phyloP scores from a whole-genome alignment of 2,797 vertebrate species.

The Oryzias sinensis region DNA sequence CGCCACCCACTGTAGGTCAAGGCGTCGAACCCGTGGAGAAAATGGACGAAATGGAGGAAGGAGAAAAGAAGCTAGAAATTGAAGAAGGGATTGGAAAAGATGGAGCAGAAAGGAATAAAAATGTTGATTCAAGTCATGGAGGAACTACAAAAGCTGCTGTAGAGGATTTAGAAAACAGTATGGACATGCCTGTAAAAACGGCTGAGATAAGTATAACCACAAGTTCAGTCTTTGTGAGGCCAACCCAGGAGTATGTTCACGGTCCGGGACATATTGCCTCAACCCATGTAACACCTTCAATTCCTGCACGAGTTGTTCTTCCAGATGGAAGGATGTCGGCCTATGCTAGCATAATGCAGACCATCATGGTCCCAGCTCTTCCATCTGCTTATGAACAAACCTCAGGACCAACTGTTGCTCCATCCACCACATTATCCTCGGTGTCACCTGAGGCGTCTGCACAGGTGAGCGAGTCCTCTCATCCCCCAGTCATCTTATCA shows the following conservation, averaged over 20 bases:
- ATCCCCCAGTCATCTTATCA: conserved; percentile 38
- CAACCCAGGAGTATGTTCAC: conserved; percentile 50
- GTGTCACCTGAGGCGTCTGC: conserved; percentile 23
- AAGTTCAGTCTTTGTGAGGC: conserved; percentile 57
- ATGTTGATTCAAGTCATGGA: conserved; percentile 43
- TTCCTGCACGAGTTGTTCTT: conserved; percentile 70
- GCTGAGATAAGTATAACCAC: conserved; percentile 66
- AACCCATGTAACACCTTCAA: conserved; percentile 54
- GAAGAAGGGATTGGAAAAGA: conserved; percentile 58
- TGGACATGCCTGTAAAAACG: conserved; percentile 35
- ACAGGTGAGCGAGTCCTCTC: conserved; percentile 29
- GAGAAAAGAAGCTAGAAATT: conserved; percentile 46
- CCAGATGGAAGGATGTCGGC: conserved; percentile 82
- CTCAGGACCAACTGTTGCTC: conserved; percentile 36
- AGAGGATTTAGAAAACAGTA: conserved; percentile 47
- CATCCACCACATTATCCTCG: conserved; percentile 8
- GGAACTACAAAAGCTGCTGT: conserved; percentile 38
- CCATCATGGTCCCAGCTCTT: conserved; percentile 77
- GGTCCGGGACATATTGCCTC: conserved; percentile 47
- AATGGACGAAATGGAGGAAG: conserved; percentile 62
- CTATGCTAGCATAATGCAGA: conserved; percentile 93
- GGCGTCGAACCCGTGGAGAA: conserved; percentile 58
- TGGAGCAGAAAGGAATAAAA: conserved; percentile 39
- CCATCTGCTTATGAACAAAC: conserved; percentile 48
- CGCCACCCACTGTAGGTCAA: conserved; percentile 50